Conservation (phyloP, 2,888 invertebrate genomes). For the Himalopsyche tibetana region DNA sequence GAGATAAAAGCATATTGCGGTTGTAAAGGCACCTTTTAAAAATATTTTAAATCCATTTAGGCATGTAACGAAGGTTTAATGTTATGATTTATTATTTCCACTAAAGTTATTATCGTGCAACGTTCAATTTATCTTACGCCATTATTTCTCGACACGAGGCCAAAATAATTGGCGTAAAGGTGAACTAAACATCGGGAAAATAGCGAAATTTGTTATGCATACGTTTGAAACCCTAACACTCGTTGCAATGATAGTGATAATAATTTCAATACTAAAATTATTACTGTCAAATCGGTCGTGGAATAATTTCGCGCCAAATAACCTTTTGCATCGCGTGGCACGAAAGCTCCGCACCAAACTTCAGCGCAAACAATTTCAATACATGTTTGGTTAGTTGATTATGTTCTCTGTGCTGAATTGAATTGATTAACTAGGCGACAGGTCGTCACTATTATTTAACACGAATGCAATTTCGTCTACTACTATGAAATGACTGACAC, state of each 20-base stretch:
- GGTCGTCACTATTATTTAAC: conserved; percentile 15
- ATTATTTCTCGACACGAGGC: conserved; percentile 12
- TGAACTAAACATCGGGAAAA: not conserved
- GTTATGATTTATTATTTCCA: conserved; percentile 23
- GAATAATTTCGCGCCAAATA: conserved; percentile 23
- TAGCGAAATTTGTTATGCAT: conserved; percentile 17
- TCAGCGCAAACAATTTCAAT: conserved; percentile 36
- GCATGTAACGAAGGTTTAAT: conserved; percentile 4
- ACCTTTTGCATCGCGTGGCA: conserved; percentile 14
- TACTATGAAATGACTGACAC: not conserved
- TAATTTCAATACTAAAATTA: conserved; percentile 40
- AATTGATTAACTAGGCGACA: conserved; percentile 18
- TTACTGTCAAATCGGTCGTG: not conserved
- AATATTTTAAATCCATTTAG: not conserved
- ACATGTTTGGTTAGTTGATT: conserved; percentile 39
- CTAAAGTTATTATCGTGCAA: conserved; percentile 16
- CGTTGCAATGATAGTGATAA: not conserved
- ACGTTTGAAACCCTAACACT: not conserved
- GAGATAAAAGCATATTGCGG: no score
- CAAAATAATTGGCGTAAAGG: conserved; percentile 21
- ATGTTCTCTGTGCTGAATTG: conserved; percentile 35
- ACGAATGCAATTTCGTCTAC: not conserved
- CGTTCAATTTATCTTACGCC: conserved; percentile 9
- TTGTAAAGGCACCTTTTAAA: no score
- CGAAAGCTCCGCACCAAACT: conserved; percentile 24